These are phyloP conservation scores for Labeo catla DNA, from an alignment of 2,113 vertebrate genomes.

Conservation along the genomic window DNA sequence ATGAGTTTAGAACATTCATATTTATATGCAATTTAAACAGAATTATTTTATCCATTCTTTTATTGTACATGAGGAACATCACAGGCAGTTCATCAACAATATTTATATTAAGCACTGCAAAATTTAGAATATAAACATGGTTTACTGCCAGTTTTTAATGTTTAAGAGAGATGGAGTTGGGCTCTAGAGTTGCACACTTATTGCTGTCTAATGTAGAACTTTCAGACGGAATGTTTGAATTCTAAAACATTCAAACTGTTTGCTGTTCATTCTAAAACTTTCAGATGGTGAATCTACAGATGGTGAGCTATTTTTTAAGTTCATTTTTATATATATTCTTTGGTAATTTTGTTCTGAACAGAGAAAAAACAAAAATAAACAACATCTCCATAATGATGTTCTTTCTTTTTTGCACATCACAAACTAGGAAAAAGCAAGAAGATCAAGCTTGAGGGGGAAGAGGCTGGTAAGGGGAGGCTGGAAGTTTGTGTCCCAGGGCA, in stretches of 20 bases:
- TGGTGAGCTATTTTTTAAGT: neutral
- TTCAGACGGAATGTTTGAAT: neutral
- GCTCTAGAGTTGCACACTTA: neutral
- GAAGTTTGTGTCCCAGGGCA: conserved; percentile 48
- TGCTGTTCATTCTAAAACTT: neutral
- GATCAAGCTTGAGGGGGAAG: neutral
- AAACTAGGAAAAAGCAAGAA: neutral
- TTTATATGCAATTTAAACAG: too few relatives aligned
- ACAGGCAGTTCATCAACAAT: too few relatives aligned
- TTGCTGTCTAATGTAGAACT: neutral
- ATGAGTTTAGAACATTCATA: neutral
- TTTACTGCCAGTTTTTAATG: too few relatives aligned
- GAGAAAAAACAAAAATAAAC: too few relatives aligned
- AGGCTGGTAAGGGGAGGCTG: conserved; percentile 62
- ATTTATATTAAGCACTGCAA: too few relatives aligned
- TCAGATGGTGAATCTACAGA: neutral
- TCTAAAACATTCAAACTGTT: neutral
- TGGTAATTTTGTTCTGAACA: neutral
- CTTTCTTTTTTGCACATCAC: neutral
- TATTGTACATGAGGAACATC: too few relatives aligned
- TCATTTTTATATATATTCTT: too few relatives aligned
- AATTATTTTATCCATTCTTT: too few relatives aligned
- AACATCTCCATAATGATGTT: neutral
- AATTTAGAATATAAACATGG: too few relatives aligned
- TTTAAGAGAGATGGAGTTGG: neutral